Base-by-base conservation (phyloP, 2,888 invertebrate genomes). In the Oeneis ivallda region DNA sequence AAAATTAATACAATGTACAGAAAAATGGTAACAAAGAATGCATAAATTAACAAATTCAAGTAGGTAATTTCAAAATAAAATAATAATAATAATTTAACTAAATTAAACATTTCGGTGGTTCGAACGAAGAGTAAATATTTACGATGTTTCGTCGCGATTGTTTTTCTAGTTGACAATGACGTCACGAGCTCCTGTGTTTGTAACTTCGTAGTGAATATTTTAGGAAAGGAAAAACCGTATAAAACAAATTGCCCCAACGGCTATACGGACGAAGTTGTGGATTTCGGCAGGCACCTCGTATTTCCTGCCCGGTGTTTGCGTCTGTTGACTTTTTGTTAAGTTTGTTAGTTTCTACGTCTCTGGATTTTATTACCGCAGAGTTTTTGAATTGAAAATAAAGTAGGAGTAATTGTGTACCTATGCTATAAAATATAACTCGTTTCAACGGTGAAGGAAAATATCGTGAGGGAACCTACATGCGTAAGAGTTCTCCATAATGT, bases 161-260 rank as follows among this genome's bases (percentile, higher is more conserved):
- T 67, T 52, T 66, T 65, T 72, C 75, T 77, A 80, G 75, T 81
- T 76, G 75, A 75, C 78, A 75, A 76, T 77, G 71, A 69, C 67
- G 70, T 71, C 72, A 72, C 70, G 70, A 64, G 61, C 62, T 63
- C 64, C 63, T 49, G 66, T 59, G 49, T 49, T 57, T n/a, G n/a
- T n/a, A n/a, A n/a, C n/a, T n/a, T 50, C 45, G 56, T 47, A 43
- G 62, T 69, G 65, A 67, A 70, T 68, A 69, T 70, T 69, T 69
- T 70, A 65, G 62, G 69, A 62, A 57, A 60, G 62, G 60, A 69
- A 68, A 72, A 80, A 77, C 80, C 80, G 78, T 79, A 78, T 76
- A 82, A 76, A 80, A 79, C 76, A 79, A 82, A 80, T 81, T 81
- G 79, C 80, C 82, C 78, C 76, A 79, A 78, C 77, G 78, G 81